Percentiles rank a stretch among this genome's conserved stretches.
Conservation (phyloP, 2,113 vertebrate genomes). For the Saguinus midas region DNA sequence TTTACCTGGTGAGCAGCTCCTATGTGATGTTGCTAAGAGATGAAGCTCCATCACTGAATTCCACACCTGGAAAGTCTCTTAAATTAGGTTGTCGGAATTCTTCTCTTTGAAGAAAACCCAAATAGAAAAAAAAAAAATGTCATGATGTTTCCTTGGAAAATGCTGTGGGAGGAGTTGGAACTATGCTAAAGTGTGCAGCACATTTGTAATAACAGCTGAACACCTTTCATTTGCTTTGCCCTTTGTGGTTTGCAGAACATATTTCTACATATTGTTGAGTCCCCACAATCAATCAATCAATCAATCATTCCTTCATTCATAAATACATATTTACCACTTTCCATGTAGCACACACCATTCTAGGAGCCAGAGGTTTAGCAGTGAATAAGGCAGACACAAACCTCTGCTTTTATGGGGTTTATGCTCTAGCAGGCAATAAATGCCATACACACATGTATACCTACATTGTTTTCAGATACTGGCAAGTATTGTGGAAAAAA, state of each 20-base stretch:
- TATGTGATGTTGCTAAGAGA: conserved; percentile 64
- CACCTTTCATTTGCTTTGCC: background rate
- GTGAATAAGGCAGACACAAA: background rate
- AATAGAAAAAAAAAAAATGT: background rate
- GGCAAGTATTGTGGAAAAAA: background rate
- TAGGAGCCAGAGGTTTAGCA: background rate
- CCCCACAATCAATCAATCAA: background rate
- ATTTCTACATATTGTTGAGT: background rate
- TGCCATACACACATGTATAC: background rate
- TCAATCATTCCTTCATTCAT: background rate
- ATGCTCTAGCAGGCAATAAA: background rate
- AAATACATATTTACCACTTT: background rate
- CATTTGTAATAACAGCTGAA: background rate
- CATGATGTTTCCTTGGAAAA: conserved; percentile 35
- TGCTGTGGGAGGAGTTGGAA: background rate
- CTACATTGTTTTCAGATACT: background rate
- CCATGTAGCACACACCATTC: background rate
- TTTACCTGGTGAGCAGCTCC: background rate
- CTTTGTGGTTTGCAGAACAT: background rate
- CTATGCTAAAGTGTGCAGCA: background rate
- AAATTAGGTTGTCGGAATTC: conserved; percentile 55
- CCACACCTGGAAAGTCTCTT: conserved; percentile 61
- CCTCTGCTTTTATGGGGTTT: background rate
- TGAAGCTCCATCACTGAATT: conserved; percentile 6
- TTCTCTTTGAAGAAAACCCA: conserved; percentile 60